These are phyloP conservation scores for Dorcus hopei DNA, from an alignment of 2,888 invertebrate species.

Conservation along the genomic window DNA sequence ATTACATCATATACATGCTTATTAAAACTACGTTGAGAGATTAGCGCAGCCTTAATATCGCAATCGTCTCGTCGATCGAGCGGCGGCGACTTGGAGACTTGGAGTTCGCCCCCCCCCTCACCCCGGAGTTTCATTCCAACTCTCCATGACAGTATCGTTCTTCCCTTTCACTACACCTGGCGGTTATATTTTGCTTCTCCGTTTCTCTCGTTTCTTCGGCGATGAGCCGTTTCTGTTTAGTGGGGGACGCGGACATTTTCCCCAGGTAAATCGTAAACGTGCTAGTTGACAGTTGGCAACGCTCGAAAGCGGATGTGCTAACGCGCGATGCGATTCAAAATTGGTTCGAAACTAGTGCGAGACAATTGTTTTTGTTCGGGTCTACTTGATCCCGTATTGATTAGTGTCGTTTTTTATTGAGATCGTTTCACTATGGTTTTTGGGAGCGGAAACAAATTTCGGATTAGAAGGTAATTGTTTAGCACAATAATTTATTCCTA, in stretches of 20 bases:
- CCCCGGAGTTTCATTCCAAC: too few relatives aligned
- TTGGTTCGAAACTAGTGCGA: constrained; percentile 6
- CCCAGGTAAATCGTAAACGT: constrained; percentile 33
- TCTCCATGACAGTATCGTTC: constrained; percentile 13
- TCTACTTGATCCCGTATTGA: constrained; percentile 22
- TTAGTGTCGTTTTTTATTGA: background rate
- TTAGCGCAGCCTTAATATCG: constrained; percentile 8
- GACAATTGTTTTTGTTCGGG: constrained; percentile 3
- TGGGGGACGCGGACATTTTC: constrained; percentile 32
- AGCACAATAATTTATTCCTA: too few relatives aligned
- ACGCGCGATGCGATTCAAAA: constrained; percentile 7
- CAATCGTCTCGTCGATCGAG: background rate
- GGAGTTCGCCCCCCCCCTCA: too few relatives aligned
- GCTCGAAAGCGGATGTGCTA: constrained; percentile 17
- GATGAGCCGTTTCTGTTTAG: constrained; percentile 22
- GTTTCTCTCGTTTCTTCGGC: constrained; percentile 16
- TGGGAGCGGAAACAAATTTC: constrained; percentile 53
- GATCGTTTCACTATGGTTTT: constrained; percentile 42
- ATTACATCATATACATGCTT: constrained; percentile 18
- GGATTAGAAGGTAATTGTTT: constrained; percentile 52
- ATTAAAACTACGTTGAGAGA: constrained; percentile 16
- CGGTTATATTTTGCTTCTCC: constrained; percentile 25
- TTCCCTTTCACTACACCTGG: constrained; percentile 41
- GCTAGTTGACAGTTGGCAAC: constrained; percentile 39
- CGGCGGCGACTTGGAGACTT: too few relatives aligned